phyloP scores from a whole-genome alignment of 2,113 vertebrate species.

The Sprattus sprattus region DNA sequence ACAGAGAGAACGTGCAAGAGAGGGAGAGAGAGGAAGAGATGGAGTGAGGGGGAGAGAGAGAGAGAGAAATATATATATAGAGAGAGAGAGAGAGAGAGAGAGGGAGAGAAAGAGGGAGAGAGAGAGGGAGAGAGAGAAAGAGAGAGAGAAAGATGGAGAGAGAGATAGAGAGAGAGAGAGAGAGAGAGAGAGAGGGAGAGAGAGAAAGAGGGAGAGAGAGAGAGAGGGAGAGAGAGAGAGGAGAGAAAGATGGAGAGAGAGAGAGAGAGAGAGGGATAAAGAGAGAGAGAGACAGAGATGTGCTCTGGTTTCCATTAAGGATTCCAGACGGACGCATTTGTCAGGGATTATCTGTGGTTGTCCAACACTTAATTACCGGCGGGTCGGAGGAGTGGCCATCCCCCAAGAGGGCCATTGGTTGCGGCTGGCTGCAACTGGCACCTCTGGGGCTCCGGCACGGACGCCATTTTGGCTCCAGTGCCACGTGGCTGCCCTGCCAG shows the following conservation, averaged over 20 bases:
- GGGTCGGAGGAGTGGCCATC: background rate
- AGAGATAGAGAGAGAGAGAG: background rate
- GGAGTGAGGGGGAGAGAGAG: background rate
- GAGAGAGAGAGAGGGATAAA: background rate
- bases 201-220: background rate
- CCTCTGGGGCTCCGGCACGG: conserved; percentile 24
- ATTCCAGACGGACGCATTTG: conserved; percentile 39
- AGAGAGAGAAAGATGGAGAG: background rate
- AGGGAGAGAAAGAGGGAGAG: background rate
- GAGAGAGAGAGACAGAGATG: background rate
- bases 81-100: background rate
- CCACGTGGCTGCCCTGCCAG: conserved; percentile 20
- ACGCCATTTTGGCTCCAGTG: conserved; percentile 19
- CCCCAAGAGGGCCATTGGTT: background rate
- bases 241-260: background rate
- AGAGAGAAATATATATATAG: no score
- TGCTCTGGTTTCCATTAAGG: conserved; percentile 26
- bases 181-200: background rate
- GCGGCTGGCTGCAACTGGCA: conserved; percentile 35
- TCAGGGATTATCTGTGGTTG: conserved; percentile 36
- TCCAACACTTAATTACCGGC: conserved; percentile 36
- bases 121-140: background rate
- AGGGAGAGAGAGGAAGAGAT: background rate
- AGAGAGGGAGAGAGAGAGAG: background rate
- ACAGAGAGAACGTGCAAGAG: background rate